Percentiles rank a stretch among this genome's conserved stretches.
Conservation (phyloP, 2,113 vertebrate genomes). For the Heliornis fulica region DNA sequence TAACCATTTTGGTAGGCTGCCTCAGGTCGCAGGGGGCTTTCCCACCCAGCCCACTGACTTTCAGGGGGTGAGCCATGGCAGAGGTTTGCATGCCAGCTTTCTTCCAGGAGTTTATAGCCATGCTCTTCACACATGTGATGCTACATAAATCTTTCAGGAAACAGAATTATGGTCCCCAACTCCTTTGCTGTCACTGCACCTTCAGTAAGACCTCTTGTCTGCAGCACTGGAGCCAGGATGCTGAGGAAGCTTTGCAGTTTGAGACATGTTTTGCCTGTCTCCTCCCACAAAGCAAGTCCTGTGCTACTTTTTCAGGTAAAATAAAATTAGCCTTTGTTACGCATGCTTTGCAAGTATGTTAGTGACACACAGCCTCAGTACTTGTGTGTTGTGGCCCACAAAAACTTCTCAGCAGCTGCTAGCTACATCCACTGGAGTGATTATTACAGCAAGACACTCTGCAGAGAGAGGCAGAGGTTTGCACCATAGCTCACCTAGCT, state of each 20-base stretch:
- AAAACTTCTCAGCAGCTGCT: not conserved
- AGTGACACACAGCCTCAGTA: not conserved
- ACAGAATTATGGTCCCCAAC: not conserved
- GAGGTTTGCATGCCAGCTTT: not conserved
- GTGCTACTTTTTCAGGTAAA: not conserved
- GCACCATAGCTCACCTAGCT: not conserved
- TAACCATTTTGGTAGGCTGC: not conserved
- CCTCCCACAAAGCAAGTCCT: not conserved
- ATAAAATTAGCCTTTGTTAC: not conserved
- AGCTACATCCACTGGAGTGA: not conserved
- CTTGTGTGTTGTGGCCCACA: not conserved
- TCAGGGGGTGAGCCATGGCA: not conserved
- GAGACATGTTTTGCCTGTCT: not conserved
- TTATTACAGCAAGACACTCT: not conserved
- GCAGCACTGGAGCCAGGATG: not conserved
- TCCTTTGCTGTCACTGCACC: not conserved
- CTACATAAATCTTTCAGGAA: not conserved
- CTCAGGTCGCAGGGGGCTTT: not conserved
- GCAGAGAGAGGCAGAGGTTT: not conserved
- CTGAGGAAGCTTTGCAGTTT: not conserved
- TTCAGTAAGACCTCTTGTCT: not conserved
- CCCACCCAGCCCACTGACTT: not conserved
- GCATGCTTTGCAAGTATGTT: not conserved
- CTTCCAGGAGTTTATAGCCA: not conserved
- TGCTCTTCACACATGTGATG: accelerated